Evolutionary conservation across 2,113 vertebrate genomes (phyloP), one percentile per base, ranked within the genome.

Genomic region (Entelurus aequoreus): DNA sequence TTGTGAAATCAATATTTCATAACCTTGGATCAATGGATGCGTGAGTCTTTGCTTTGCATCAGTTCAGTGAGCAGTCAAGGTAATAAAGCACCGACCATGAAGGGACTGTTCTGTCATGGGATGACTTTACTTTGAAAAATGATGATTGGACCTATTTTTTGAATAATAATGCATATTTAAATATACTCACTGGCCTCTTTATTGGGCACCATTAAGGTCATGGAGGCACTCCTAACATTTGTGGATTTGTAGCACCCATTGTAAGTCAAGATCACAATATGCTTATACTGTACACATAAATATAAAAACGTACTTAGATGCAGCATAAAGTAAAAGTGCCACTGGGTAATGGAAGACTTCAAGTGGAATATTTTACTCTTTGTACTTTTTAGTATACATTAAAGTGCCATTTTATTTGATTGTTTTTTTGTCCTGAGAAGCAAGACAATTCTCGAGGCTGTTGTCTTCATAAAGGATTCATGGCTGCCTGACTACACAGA

Each of bases 1-100:
- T 78, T 76, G 71, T 80, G 65, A 83, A 78, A 87, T 89, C 89
- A 84, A 89, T 90, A 89, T 88, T 88, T 90, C 85, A 89, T 90
- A 90, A 84, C 68, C 58, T 65, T 28, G 48, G 67, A 88, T 90
- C 87, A 72, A 89, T 88, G 65, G 38, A 60, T 62, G 64, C 13
- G 42, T 79, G 62, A 63, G 64, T 51, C 74, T 86, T 78, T 82
- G 60, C 60, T 73, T 79, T 77, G 70, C 78, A 82, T 83, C 6
- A 53, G 56, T 69, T 72, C 63, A 63, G 67, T 78, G 78, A 71
- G 67, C 67, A 71, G 72, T 67, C 58, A 60, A 65, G 69, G 61
- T 57, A 62, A 80, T 68, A 74, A 65, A 69, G 60, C 65, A 62
- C 46, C 75, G 57, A 72, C 53, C 55, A 76, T 68, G 55, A 58